These are phyloP conservation scores for Rhopilema esculentum DNA, from an alignment of 30 jellyfish, hydroid and myxozoan genomes.

Conservation along the genomic window DNA sequence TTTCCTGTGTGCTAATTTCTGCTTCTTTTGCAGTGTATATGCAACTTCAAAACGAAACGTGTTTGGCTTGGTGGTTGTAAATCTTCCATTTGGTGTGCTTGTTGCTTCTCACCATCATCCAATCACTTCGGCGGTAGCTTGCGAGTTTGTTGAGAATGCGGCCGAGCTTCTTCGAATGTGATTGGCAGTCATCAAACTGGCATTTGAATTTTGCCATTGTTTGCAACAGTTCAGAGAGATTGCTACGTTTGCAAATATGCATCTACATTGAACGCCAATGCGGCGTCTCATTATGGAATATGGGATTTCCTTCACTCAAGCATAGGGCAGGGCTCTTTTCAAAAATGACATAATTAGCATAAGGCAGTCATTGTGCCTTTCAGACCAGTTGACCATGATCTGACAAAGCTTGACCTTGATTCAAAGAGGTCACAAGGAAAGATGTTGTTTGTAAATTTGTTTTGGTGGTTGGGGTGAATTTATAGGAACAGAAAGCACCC, in stretches of 20 bases:
- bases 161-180: conserved; percentile 64
- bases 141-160: conserved; percentile 77
- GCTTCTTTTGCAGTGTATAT: conserved; percentile 58
- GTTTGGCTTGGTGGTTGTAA: conserved; percentile 78
- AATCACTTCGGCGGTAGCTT: conserved; percentile 87
- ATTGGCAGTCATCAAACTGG: not conserved
- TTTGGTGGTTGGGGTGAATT: not conserved
- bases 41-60: conserved; percentile 74
- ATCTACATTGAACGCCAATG: no score
- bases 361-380: no score
- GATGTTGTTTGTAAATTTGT: not conserved
- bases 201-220: not conserved
- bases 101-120: conserved; percentile 93
- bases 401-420: not conserved
- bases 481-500: no score
- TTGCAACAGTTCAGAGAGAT: no score
- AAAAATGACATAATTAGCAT: no score
- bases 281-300: no score
- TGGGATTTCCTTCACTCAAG: no score
- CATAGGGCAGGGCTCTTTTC: no score
- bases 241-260: no score
- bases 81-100: conserved; percentile 80
- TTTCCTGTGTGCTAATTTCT: not conserved
- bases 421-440: not conserved
- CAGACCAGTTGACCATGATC: no score